Conservation (phyloP, 2,113 vertebrate species). For the Anolis carolinensis region DNA sequence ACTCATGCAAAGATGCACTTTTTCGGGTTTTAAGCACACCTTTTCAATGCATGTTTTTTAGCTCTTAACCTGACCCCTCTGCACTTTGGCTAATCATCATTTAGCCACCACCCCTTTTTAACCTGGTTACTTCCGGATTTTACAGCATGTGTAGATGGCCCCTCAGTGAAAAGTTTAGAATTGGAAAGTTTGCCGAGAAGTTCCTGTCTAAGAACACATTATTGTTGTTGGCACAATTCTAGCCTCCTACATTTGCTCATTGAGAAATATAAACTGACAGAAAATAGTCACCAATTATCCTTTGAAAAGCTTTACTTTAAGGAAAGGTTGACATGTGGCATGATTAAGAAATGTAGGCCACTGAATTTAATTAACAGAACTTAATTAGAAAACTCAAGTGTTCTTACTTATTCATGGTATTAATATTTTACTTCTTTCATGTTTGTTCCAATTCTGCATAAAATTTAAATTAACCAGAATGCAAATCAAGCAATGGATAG, state of each 20-base stretch:
- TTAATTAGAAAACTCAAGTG: slow-evolving; percentile 24
- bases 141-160: too few relatives aligned
- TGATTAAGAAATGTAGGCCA: slow-evolving; percentile 42
- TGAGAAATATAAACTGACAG: background rate
- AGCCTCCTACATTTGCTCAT: background rate
- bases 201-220: slow-evolving; percentile 1
- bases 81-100: too few relatives aligned
- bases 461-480: background rate
- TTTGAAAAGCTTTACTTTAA: accelerated
- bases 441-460: slow-evolving; percentile 42
- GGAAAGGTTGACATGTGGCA: accelerated
- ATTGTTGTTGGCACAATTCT: slow-evolving; percentile 53
- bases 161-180: too few relatives aligned
- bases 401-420: slow-evolving; percentile 21
- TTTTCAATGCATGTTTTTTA: too few relatives aligned
- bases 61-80: too few relatives aligned
- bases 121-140: too few relatives aligned
- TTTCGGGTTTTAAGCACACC: too few relatives aligned
- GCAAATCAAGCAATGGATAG: background rate
- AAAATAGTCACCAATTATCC: background rate
- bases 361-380: slow-evolving; percentile 43
- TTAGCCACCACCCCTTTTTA: too few relatives aligned
- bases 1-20: too few relatives aligned
- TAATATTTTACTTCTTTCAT: slow-evolving; percentile 14
- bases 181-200: background rate